Conservation (phyloP, 2,113 vertebrate genomes). For the Caracal caracal region DNA sequence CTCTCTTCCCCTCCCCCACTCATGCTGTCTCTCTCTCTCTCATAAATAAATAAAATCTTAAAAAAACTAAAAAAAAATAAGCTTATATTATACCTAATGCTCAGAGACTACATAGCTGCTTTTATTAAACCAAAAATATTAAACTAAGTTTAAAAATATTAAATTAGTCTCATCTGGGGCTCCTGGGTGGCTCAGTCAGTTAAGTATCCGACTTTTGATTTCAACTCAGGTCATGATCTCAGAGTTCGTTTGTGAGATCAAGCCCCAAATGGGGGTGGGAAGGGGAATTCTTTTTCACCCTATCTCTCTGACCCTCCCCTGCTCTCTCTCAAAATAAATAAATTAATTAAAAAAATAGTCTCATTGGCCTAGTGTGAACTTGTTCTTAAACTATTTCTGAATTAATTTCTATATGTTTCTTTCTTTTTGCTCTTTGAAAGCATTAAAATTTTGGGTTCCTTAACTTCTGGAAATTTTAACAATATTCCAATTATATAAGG, state of each 20-base stretch:
- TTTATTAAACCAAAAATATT: neutral
- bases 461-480: neutral
- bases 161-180: neutral
- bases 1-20: too few relatives aligned
- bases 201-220: too few relatives aligned
- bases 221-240: too few relatives aligned
- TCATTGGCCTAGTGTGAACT: neutral
- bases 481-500: neutral
- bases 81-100: neutral
- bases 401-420: neutral
- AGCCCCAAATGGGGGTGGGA: too few relatives aligned
- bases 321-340: too few relatives aligned
- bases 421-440: neutral
- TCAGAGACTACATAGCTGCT: neutral
- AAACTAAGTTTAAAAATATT: neutral
- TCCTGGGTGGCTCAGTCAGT: too few relatives aligned
- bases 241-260: too few relatives aligned
- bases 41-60: too few relatives aligned
- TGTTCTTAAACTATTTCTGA: neutral
- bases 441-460: neutral
- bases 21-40: too few relatives aligned
- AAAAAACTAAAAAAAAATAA: neutral
- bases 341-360: neutral
- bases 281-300: too few relatives aligned
- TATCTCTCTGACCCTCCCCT: too few relatives aligned